Conservation (phyloP, 2,113 vertebrate genomes). For the Hippoglossus stenolepis region DNA sequence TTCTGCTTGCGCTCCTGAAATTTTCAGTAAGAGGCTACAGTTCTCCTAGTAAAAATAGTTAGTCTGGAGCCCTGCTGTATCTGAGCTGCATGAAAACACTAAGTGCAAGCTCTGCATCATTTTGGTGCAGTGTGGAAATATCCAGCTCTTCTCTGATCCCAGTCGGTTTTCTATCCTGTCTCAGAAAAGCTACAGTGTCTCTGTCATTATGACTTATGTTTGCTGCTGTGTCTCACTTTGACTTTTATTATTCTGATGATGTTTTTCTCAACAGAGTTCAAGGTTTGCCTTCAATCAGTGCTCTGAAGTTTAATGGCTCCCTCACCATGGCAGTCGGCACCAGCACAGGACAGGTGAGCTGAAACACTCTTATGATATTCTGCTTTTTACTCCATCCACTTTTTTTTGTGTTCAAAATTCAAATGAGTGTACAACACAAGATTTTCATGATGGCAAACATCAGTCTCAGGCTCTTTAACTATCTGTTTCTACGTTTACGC, state of each 20-base stretch:
- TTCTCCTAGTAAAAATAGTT: no score
- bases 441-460: no score
- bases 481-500: no score
- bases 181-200: neutral
- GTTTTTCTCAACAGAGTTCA: constrained; percentile 84
- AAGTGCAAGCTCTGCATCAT: constrained; percentile 23
- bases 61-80: no score
- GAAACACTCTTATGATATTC: no score
- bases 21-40: no score
- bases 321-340: constrained; percentile 94
- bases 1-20: no score
- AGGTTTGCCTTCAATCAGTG: constrained; percentile 89
- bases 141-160: neutral
- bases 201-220: neutral
- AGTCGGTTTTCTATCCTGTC: neutral
- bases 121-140: neutral
- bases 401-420: no score
- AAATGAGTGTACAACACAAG: no score
- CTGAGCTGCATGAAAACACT: neutral
- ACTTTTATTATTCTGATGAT: neutral
- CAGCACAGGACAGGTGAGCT: constrained; percentile 93
- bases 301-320: constrained; percentile 91
- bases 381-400: no score
- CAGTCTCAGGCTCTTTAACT: no score
- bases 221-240: neutral